Conservation (phyloP, 2,113 vertebrate genomes). For the Ginglymostoma cirratum region DNA sequence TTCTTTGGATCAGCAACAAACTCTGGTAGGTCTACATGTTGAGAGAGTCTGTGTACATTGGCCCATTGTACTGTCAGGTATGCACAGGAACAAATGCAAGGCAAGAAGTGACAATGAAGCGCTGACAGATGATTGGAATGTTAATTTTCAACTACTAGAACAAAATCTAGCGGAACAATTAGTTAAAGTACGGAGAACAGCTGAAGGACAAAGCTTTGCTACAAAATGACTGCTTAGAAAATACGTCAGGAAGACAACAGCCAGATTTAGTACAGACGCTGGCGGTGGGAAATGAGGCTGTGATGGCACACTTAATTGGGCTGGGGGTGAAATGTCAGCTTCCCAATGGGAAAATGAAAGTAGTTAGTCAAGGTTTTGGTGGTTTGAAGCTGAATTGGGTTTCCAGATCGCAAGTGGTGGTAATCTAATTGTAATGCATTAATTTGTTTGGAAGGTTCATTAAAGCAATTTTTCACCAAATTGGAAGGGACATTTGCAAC, state of each 20-base stretch:
- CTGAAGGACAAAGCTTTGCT: slow-evolving; percentile 25
- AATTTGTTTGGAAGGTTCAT: too few relatives aligned
- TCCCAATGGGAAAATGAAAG: too few relatives aligned
- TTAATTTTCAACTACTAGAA: slow-evolving; percentile 38
- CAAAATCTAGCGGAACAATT: slow-evolving; percentile 46
- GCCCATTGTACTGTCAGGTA: slow-evolving; percentile 37
- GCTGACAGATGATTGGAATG: slow-evolving; percentile 42
- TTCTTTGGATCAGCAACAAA: background rate
- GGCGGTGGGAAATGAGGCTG: background rate
- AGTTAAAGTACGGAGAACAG: slow-evolving; percentile 36
- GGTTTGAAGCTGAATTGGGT: too few relatives aligned
- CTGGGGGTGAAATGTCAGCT: too few relatives aligned
- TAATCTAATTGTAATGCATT: too few relatives aligned
- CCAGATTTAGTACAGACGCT: too few relatives aligned
- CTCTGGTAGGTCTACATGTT: background rate
- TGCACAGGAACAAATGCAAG: slow-evolving; percentile 11
- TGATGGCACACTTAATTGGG: background rate
- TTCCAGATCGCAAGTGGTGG: too few relatives aligned
- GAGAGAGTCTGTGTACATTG: background rate
- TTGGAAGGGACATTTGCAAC: too few relatives aligned
- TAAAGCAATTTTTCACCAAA: too few relatives aligned
- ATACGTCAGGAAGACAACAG: slow-evolving; percentile 10
- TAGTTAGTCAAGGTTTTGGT: too few relatives aligned
- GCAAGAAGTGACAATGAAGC: slow-evolving; percentile 38
- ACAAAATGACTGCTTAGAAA: slow-evolving; percentile 38